These are phyloP conservation scores for Malurus alboscapulatus DNA, from an alignment of 2,113 vertebrate genomes.

Conservation along the genomic window DNA sequence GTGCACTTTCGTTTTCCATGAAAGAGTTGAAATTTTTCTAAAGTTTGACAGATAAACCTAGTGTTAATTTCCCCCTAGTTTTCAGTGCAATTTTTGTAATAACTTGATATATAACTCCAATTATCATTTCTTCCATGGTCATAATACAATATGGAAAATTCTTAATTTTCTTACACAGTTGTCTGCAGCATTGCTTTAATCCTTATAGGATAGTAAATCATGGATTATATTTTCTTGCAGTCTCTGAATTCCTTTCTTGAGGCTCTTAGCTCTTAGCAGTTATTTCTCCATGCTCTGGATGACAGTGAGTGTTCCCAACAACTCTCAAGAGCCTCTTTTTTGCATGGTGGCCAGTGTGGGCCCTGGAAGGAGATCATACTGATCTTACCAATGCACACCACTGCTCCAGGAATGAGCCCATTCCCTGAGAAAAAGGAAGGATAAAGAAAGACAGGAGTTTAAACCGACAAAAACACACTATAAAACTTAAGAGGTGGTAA, in stretches of 20 bases:
- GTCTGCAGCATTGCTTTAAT: neutral
- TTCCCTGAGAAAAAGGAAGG: neutral
- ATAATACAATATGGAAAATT: neutral
- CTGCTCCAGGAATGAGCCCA: neutral
- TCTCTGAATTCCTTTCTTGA: neutral
- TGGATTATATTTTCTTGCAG: neutral
- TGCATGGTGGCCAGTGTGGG: neutral
- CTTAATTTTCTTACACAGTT: neutral
- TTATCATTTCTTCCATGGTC: neutral
- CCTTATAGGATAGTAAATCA: neutral
- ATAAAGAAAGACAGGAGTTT: neutral
- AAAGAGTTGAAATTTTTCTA: neutral
- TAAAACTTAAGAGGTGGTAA: neutral
- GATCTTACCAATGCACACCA: rapidly evolving
- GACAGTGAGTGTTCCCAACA: neutral
- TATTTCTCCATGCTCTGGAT: neutral
- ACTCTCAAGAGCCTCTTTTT: neutral
- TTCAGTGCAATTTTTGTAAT: neutral
- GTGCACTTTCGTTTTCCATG: rapidly evolving
- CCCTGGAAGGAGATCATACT: neutral
- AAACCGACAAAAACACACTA: neutral
- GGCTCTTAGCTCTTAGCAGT: neutral
- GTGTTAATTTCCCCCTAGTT: neutral
- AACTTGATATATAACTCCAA: neutral
- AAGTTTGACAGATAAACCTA: neutral